These are phyloP conservation scores for Lasioglossum villosulum DNA, from an alignment of 2,888 invertebrate species.

Conservation along the genomic window DNA sequence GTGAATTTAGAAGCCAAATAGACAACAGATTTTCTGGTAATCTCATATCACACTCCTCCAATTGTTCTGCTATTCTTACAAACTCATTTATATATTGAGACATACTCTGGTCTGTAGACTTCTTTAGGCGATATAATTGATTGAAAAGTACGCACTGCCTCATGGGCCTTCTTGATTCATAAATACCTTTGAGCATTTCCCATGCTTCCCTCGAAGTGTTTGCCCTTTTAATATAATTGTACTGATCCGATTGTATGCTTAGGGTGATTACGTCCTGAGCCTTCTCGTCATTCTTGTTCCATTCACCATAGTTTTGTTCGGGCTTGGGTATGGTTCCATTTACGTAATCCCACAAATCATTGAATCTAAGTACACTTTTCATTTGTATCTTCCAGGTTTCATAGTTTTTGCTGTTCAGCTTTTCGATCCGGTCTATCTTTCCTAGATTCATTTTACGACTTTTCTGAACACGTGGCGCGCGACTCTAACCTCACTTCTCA, in stretches of 20 bases:
- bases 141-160: constrained; percentile 19
- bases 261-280: not conserved
- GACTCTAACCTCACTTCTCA: constrained; percentile 18
- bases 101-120: not conserved
- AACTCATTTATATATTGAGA: constrained; percentile 12
- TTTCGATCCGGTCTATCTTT: not conserved
- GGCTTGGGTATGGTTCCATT: not conserved
- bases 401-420: not conserved
- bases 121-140: constrained; percentile 3
- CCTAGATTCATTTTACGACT: not conserved
- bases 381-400: constrained; percentile 9
- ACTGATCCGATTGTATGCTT: not conserved
- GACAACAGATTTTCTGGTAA: too few relatives aligned
- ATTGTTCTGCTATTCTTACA: constrained; percentile 6
- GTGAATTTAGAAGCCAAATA: too few relatives aligned
- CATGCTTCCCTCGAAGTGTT: not conserved
- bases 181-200: constrained; percentile 9
- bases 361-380: not conserved
- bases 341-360: not conserved
- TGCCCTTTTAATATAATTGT: not conserved
- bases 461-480: constrained; percentile 10
- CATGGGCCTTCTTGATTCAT: constrained; percentile 21
- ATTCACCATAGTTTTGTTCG: not conserved
- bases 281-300: not conserved
- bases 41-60: not conserved